phyloP scores from a whole-genome alignment of 2,888 invertebrate species.

The Machimus rusticus region DNA sequence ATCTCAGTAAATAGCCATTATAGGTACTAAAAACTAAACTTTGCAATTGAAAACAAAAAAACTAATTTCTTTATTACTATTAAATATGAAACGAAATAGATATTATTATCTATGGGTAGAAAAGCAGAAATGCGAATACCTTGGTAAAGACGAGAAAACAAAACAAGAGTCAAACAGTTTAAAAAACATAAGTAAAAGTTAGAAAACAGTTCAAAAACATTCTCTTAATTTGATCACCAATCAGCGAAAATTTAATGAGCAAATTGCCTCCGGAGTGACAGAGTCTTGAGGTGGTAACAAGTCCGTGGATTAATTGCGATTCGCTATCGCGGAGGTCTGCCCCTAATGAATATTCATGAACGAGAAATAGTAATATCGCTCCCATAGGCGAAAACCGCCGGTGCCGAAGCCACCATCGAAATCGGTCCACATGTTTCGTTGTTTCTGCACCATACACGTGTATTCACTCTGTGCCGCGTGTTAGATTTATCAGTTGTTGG shows the following conservation, averaged over 20 bases:
- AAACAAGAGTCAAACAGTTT: background rate
- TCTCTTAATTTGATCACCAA: background rate
- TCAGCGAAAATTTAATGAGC: slow-evolving; percentile 6
- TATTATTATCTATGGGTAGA: no score
- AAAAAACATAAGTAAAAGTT: background rate
- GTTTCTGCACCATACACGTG: background rate
- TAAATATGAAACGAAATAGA: no score
- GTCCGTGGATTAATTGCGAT: slow-evolving; percentile 33
- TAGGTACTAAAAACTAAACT: no score
- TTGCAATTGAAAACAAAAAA: no score
- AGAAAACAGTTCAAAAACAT: background rate
- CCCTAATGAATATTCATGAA: slow-evolving; percentile 37
- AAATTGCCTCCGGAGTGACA: slow-evolving; percentile 31
- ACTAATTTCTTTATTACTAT: no score
- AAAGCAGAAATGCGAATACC: no score
- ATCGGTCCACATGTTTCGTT: background rate
- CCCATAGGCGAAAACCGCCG: background rate
- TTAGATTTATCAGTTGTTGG: background rate
- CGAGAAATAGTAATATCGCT: slow-evolving; percentile 10
- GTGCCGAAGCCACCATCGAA: background rate
- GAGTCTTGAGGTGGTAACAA: slow-evolving; percentile 15
- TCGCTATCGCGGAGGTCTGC: slow-evolving; percentile 36
- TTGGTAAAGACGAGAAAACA: background rate
- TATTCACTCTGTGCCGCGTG: background rate
- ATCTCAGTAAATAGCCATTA: no score